A percentile compares a stretch with the other conserved stretches of the same genome.
Conservation (phyloP, 1,140 invertebrate genomes). For the Calliphora vicina region DNA sequence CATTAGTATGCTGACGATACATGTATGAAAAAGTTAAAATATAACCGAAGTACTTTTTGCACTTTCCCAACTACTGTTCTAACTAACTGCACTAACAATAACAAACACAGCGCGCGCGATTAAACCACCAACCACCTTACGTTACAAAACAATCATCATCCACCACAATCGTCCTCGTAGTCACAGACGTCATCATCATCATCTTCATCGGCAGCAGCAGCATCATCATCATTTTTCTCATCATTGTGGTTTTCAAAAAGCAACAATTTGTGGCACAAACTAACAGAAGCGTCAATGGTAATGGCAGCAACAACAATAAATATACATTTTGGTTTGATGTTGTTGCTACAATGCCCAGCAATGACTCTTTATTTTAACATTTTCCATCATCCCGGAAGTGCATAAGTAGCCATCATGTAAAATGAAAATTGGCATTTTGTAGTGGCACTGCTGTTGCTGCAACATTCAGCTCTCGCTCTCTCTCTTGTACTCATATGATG, state of each 20-base stretch:
- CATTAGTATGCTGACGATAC: too few species aligned
- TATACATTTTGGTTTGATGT: neutral
- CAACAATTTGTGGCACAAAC: neutral
- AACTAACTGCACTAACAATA: too few species aligned
- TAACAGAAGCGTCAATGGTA: neutral
- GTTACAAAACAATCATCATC: neutral
- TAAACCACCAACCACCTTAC: neutral
- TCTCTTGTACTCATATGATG: neutral
- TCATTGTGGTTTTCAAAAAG: neutral
- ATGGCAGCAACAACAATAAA: neutral
- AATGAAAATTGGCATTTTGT: conserved; percentile 41
- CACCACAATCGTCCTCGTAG: neutral
- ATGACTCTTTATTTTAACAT: conserved; percentile 19
- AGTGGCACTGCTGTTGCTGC: conserved; percentile 30
- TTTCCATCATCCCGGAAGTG: conserved; percentile 40
- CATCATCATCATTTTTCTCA: neutral
- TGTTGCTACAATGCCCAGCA: neutral
- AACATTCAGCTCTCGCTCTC: neutral
- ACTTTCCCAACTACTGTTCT: too few species aligned
- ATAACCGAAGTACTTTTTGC: too few species aligned
- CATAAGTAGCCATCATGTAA: conserved; percentile 42
- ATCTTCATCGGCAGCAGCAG: neutral
- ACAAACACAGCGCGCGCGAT: neutral
- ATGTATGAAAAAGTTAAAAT: too few species aligned
- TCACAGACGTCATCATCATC: too few species aligned